Base-by-base conservation (phyloP, 2,888 invertebrate genomes). In the Saturnia pavonia region DNA sequence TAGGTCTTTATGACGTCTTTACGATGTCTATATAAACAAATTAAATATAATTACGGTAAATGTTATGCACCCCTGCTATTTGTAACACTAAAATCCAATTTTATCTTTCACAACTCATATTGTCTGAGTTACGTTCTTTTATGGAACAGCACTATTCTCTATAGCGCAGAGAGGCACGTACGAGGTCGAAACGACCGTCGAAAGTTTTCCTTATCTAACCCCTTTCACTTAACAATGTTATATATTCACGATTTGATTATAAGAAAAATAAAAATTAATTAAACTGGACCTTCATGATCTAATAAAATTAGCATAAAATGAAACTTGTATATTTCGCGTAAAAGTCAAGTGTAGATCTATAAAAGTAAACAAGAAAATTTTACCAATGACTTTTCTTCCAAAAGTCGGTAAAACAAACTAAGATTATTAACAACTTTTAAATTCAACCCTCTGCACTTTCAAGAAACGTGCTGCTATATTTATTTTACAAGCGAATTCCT, bases 401-500 rank as follows among this genome's bases (percentile, higher is more conserved):
- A 57, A 25, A 42, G 54, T 54, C 51, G 42, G 43, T 65, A 70
- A 70, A 70, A 51, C 51, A 54, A 71, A 42, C 63, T 68, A 63
- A 68, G 76, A 78, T 79, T 79, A 74, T 74, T 71, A 74, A 78
- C 77, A 79, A 80, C 81, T 83, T 80, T 76, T 75, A 72, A 70
- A 73, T 82, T 77, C 83, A 82, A 82, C 83, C 82, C 78, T 72
- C 77, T 73, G 74, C 78, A 76, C 79, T 80, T 74, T 80, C 72
- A 74, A 69, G 72, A 77, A 80, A 78, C n/a, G 74, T 80, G 81
- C 82, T 83, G 75, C 82, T 80, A 74, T 87, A 83, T 88, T 85
- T 88, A 88, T 87, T 88, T 87, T 85, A 86, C 87, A 87, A 82
- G 78, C 80, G 78, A 86, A 81, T 84, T 84, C 80, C 82, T 74